Evolutionary conservation across 2,797 vertebrate species (phyloP).

Genomic region (Gymnoscopelus microlampas): DNA sequence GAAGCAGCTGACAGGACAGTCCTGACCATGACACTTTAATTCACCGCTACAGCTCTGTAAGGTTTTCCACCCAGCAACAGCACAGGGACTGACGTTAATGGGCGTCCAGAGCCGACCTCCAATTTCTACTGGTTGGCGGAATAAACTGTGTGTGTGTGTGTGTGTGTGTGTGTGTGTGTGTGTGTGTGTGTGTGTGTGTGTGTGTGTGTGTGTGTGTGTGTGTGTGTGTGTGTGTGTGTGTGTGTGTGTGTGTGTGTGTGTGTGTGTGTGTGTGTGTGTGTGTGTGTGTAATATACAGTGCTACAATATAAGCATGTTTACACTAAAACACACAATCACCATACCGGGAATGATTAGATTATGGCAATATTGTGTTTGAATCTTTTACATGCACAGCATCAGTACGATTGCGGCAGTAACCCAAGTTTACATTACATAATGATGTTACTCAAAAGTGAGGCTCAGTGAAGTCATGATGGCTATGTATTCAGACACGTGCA

Average conservation of each 20-base stretch:
- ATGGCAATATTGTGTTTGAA: not conserved
- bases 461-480: too few relatives aligned
- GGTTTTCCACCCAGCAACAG: slow-evolving; percentile 81
- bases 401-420: too few relatives aligned
- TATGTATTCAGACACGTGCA: too few relatives aligned
- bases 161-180: slow-evolving; percentile 35
- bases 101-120: slow-evolving; percentile 55
- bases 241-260: slow-evolving; percentile 33
- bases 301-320: not conserved
- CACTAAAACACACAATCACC: too few relatives aligned
- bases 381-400: too few relatives aligned
- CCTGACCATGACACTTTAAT: slow-evolving; percentile 74
- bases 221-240: slow-evolving; percentile 33
- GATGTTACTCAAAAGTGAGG: too few relatives aligned
- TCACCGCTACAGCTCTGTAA: slow-evolving; percentile 70
- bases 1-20: slow-evolving; percentile 69
- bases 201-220: slow-evolving; percentile 12
- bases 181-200: not conserved
- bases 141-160: slow-evolving; percentile 46
- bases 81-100: slow-evolving; percentile 66
- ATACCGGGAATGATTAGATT: too few relatives aligned
- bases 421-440: too few relatives aligned
- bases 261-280: slow-evolving; percentile 27
- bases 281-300: slow-evolving; percentile 40
- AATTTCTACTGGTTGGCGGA: slow-evolving; percentile 77